Percentiles rank a stretch among this genome's conserved stretches.
Evolutionary conservation across 2,888 invertebrate species (phyloP).

Genomic region (Falcaria lacertinaria): DNA sequence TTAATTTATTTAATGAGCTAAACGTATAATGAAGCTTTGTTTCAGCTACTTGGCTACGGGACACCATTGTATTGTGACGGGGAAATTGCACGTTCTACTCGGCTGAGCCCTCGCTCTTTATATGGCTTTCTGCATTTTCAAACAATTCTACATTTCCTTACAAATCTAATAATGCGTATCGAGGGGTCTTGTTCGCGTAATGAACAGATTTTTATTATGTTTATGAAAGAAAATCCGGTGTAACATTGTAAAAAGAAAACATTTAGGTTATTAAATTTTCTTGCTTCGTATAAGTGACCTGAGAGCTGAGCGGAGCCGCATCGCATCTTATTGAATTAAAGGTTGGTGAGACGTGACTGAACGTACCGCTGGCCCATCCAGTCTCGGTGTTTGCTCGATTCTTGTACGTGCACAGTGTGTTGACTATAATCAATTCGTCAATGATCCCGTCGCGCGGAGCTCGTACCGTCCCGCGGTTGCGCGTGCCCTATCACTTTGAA

Average conservation of each 20-base stretch:
- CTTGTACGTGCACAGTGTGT: slow-evolving; percentile 44
- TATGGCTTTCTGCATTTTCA: slow-evolving; percentile 13
- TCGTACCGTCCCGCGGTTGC: slow-evolving; percentile 27
- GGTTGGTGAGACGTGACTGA: slow-evolving; percentile 54
- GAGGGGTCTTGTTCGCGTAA: not conserved
- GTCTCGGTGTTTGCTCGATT: slow-evolving; percentile 61
- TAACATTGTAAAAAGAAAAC: not conserved
- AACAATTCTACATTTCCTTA: not conserved
- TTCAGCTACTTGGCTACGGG: slow-evolving; percentile 40
- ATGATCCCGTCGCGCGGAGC: slow-evolving; percentile 52
- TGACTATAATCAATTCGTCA: slow-evolving; percentile 63
- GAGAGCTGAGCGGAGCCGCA: slow-evolving; percentile 50
- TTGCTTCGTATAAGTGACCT: slow-evolving; percentile 34
- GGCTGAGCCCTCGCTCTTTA: slow-evolving; percentile 33
- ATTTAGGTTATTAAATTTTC: not conserved
- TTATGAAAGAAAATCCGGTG: not conserved
- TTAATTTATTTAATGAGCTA: slow-evolving; percentile 66
- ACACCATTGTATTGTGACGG: slow-evolving; percentile 47
- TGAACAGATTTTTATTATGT: not conserved
- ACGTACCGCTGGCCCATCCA: slow-evolving; percentile 46
- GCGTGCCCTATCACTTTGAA: slow-evolving; percentile 25
- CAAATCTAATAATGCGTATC: not conserved
- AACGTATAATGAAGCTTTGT: slow-evolving; percentile 63
- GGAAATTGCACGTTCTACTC: slow-evolving; percentile 41
- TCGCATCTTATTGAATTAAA: slow-evolving; percentile 70